phyloP scores from a whole-genome alignment of 2,888 invertebrate genomes.

The Esperia sulphurella region DNA sequence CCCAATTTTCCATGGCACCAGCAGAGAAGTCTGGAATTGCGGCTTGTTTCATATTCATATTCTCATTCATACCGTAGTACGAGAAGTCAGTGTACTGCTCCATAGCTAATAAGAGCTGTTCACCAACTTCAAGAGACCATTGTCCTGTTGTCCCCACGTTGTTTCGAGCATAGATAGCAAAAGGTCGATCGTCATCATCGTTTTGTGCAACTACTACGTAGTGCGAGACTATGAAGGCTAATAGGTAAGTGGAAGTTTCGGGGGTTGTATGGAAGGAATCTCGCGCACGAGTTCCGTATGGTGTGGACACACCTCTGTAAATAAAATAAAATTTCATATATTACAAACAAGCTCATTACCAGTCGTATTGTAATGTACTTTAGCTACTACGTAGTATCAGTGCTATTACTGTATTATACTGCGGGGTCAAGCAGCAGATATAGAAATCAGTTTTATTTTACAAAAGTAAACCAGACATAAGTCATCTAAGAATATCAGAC shows the following conservation, averaged over 20 bases:
- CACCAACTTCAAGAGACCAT: conserved; percentile 66
- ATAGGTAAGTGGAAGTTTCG: conserved; percentile 88
- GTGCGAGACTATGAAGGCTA: conserved; percentile 92
- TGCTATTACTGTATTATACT: too few species aligned
- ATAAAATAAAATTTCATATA: too few species aligned
- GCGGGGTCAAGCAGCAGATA: too few species aligned
- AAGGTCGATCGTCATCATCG: conserved; percentile 37
- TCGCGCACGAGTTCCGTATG: too few species aligned
- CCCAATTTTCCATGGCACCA: conserved; percentile 94
- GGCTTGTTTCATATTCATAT: conserved; percentile 82
- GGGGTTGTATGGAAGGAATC: conserved; percentile 76
- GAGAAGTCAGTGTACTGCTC: conserved; percentile 75
- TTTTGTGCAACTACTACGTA: conserved; percentile 58
- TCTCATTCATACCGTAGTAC: conserved; percentile 72
- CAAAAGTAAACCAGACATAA: too few species aligned
- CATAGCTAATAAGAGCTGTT: conserved; percentile 69
- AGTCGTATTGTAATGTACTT: too few species aligned
- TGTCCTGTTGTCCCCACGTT: conserved; percentile 56
- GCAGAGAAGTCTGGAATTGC: conserved; percentile 89
- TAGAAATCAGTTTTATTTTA: too few species aligned
- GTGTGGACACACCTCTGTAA: conserved; percentile 18
- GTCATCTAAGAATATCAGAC: too few species aligned
- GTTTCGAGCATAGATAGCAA: conserved; percentile 63
- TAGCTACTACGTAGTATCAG: too few species aligned
- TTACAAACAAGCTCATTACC: too few species aligned